These are phyloP conservation scores for Ormyrus labotus DNA, from an alignment of 2,888 invertebrate species.

Conservation along the genomic window DNA sequence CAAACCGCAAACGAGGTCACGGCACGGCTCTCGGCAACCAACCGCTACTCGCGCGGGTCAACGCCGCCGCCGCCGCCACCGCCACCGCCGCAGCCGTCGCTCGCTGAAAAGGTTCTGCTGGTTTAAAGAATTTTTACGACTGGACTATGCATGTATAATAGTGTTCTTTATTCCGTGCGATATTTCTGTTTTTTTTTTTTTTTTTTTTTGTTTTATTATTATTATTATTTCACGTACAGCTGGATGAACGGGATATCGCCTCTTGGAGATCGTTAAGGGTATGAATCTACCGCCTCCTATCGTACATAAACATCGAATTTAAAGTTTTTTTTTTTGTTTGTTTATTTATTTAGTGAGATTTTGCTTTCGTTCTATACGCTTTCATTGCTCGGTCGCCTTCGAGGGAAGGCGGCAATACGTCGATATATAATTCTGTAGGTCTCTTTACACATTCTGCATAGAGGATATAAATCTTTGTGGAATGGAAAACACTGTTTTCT, in stretches of 20 bases:
- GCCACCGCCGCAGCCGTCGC: not conserved
- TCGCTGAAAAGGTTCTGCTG: not conserved
- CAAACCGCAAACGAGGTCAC: conserved; percentile 50
- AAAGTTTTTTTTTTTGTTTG: conserved; percentile 24
- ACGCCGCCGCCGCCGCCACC: not conserved
- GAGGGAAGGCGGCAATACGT: no score
- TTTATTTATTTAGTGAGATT: conserved; percentile 2
- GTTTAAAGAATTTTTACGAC: not conserved
- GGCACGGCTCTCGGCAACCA: not conserved
- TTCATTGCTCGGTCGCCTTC: not conserved
- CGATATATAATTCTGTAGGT: conserved; percentile 4
- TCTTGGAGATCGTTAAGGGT: conserved; percentile 30
- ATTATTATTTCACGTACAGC: conserved; percentile 24
- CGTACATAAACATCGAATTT: conserved; percentile 41
- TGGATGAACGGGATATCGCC: not conserved
- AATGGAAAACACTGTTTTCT: conserved; percentile 15
- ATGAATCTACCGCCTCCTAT: not conserved
- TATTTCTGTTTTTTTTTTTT: not conserved
- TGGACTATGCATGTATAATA: conserved; percentile 20
- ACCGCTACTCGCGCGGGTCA: conserved; percentile 19
- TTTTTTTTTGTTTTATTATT: not conserved
- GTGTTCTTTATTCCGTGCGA: conserved; percentile 45
- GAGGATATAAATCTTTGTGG: conserved; percentile 14
- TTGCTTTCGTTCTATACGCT: not conserved
- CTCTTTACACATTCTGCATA: not conserved